phyloP scores from a whole-genome alignment of 2,113 vertebrate species.

The Burhinus bistriatus region DNA sequence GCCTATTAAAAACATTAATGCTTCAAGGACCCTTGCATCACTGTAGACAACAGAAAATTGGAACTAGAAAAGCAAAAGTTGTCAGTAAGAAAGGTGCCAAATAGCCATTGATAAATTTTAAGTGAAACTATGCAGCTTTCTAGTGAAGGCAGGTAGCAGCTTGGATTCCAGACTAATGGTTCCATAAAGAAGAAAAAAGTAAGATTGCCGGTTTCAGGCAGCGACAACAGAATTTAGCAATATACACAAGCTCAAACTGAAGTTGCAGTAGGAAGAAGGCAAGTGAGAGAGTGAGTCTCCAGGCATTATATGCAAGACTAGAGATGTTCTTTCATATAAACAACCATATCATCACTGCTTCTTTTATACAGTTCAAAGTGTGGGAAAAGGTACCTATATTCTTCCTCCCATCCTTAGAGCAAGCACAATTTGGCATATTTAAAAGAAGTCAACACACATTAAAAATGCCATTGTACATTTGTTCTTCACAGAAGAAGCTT shows the following conservation, averaged over 20 bases:
- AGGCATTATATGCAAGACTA: neutral
- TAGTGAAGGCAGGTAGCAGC: neutral
- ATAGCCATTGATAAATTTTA: neutral
- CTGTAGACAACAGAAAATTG: neutral
- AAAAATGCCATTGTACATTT: neutral
- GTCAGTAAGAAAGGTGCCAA: neutral
- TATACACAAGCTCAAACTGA: neutral
- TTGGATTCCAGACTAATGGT: neutral
- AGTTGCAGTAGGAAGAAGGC: neutral
- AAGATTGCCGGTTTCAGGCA: neutral
- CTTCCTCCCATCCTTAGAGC: constrained; percentile 23
- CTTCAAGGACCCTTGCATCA: neutral
- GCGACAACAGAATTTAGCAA: neutral
- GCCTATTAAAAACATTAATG: neutral
- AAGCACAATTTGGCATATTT: constrained; percentile 22
- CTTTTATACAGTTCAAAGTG: neutral
- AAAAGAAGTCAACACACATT: neutral
- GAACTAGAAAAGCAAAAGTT: neutral
- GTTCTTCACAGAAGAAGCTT: neutral
- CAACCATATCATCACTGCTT: neutral
- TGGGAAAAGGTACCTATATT: neutral
- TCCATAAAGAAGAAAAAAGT: neutral
- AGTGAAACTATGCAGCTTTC: neutral
- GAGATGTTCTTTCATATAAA: neutral
- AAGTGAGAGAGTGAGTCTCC: neutral